Evolutionary conservation across 2,113 vertebrate species (phyloP), one percentile per base, ranked within the genome.

Genomic region (Meleagris gallopavo): DNA sequence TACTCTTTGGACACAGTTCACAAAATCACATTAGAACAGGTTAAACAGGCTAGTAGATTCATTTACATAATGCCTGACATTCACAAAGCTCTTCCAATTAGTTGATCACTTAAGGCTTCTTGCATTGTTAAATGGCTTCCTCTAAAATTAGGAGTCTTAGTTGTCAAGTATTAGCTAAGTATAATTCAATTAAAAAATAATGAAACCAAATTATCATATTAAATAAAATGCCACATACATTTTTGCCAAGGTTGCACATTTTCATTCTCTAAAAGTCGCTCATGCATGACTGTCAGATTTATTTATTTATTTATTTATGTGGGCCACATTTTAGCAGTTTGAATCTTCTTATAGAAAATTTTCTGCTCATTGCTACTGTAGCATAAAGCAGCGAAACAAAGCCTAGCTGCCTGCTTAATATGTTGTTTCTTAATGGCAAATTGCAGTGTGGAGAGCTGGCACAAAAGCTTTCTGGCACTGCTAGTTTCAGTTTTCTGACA

Each of bases 181-280:
- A 50, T 84, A 93, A 95, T 89, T 95, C 84, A 90, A 95, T 97
- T 94, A 96, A 93, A 95, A 96, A 90, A 52, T 93, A 95, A 96
- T 95, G 73, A 96, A 93, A 86, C 40, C 54, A 38, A 90, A 94
- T 97, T 95, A 94, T 75, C 78, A 76, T 85, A 94, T 67, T 95
- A 81, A 97, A 96, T 74, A 29, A 82, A 96, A 95, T 95, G 88
- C 85, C 67, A 62, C 27, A 24, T 66, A 13, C 3, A 24, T 94
- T 97, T 97, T 94, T 80, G 84, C 82, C 71, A 61, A 62, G 15
- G 22, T 30, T 75, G 54, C 34, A 75, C 61, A 54, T 75, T 82
- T 74, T 36, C 5, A 21, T 72, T 90, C 83, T 95, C 71, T 85
- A 86, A 83, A 91, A 81, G 30, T 79, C 65, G 4, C 32, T 32